Evolutionary conservation across 2,113 vertebrate species (phyloP), one percentile per base, ranked within the genome.

Genomic region (Corynorhinus townsendii): DNA sequence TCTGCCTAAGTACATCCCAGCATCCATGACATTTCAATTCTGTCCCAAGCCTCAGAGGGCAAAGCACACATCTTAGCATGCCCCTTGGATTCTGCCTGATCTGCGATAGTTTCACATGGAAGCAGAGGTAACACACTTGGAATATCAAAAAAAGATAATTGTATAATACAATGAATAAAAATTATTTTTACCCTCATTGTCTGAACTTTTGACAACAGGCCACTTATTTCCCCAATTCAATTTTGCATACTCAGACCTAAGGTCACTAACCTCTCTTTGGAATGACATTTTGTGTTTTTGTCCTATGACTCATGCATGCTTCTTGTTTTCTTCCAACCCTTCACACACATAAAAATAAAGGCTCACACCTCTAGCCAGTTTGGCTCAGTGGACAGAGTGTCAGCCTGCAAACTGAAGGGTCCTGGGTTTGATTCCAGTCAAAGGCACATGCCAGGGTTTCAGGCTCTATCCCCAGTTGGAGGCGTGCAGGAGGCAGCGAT

Each of bases 201-300:
- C 28, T 40, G 33, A 81, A 66, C 43, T 82, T 95, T 16, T 49
- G 56, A 56, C n/a, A 68, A 33, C 0, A 91, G 49, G 47, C 47
- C 16, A 59, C 52, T 85, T 20, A 84, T 11, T 92, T 64, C 17
- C 26, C 14, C 40, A 69, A 7, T 19, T 76, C 35, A 40, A 43
- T 52, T 64, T 17, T 96, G 77, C 73, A 45, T 62, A 62, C 54
- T 82, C 68, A 93, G 84, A 94, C 82, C 35, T 30, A 90, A 86
- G 76, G 81, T 94, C 84, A 90, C 52, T 19, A 62, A 19, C 17
- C 47, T 84, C 26, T 69, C 19, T 86, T 52, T 92, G 88, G 52
- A 90, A 84, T 90, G 68, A 62, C 40, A 91, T 95, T 87, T 47
- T 80, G 64, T 95, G 71, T 80, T 89, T 92, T 47, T 95, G 38